Evolutionary conservation across 2,888 invertebrate genomes (phyloP).

Genomic region (Podabrus alpinus): DNA sequence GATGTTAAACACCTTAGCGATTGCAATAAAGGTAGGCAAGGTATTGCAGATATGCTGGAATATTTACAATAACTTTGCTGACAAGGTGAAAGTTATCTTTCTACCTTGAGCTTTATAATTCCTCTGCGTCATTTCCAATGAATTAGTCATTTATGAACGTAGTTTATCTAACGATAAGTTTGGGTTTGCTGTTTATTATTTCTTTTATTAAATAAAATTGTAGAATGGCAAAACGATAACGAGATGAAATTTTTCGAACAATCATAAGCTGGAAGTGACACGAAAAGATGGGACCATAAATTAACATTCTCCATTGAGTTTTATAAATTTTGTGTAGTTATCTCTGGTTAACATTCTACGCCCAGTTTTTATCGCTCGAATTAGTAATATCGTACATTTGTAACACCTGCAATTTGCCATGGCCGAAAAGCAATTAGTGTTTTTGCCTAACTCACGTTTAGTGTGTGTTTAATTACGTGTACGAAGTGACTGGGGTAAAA

Average conservation of each 20-base stretch:
- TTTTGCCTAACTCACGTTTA: conserved; percentile 55
- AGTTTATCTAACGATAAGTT: neutral
- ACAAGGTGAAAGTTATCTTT: conserved; percentile 2
- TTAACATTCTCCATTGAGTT: conserved; percentile 8
- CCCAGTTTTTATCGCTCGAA: conserved; percentile 37
- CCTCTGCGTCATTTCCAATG: neutral
- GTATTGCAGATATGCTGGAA: conserved; percentile 10
- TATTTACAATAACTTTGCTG: conserved; percentile 14
- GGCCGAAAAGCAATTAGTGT: conserved; percentile 56
- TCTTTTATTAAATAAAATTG: neutral
- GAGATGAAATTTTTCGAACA: neutral
- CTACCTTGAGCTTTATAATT: conserved; percentile 11
- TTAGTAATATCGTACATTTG: conserved; percentile 49
- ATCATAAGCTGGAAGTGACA: neutral
- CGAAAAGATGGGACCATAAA: conserved; percentile 3
- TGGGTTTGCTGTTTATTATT: neutral
- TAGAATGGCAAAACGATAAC: neutral
- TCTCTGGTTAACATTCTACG: conserved; percentile 24
- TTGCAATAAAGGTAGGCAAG: conserved; percentile 8
- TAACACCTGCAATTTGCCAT: conserved; percentile 56
- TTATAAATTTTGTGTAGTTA: conserved; percentile 25
- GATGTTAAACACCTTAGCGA: conserved; percentile 11
- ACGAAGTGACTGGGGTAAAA: conserved; percentile 38
- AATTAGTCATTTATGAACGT: neutral
- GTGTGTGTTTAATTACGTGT: conserved; percentile 52